These are phyloP conservation scores for Torymus aiolomorphi DNA, from an alignment of 2,888 invertebrate species.

Conservation along the genomic window DNA sequence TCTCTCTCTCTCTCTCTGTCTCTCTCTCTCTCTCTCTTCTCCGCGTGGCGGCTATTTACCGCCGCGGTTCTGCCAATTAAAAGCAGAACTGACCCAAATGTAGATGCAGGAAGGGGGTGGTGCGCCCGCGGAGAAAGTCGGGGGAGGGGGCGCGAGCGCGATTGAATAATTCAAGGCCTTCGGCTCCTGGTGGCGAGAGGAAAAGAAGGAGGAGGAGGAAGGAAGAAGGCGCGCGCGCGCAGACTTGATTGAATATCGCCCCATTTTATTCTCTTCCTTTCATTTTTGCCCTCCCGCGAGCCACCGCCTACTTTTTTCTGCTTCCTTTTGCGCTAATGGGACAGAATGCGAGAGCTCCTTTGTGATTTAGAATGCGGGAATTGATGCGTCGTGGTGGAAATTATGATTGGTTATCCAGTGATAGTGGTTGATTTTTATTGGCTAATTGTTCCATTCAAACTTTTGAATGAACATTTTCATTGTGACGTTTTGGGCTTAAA, in stretches of 20 bases:
- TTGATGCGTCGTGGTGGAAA: background rate
- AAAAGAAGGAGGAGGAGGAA: constrained; percentile 4
- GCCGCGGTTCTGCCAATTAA: constrained; percentile 33
- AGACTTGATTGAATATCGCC: constrained; percentile 42
- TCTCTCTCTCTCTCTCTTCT: background rate
- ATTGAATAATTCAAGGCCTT: constrained; percentile 49
- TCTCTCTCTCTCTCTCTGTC: too few species aligned
- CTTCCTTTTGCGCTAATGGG: constrained; percentile 5
- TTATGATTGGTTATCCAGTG: background rate
- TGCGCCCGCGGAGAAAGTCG: background rate
- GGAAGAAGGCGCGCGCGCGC: constrained; percentile 4
- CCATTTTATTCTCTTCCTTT: constrained; percentile 15
- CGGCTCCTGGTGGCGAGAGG: background rate
- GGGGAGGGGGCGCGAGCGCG: background rate
- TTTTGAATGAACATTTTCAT: background rate
- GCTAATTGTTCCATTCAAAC: background rate
- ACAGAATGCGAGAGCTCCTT: background rate
- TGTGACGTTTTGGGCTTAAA: too few species aligned
- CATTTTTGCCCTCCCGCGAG: background rate
- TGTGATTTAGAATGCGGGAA: constrained; percentile 13
- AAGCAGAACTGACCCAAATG: constrained; percentile 47
- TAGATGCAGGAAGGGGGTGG: background rate
- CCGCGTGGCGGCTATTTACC: constrained; percentile 1
- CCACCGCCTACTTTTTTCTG: background rate
- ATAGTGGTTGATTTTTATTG: too few species aligned